Evolutionary conservation across 2,797 vertebrate genomes (phyloP).

Genomic region (Lutjanus argentimaculatus): DNA sequence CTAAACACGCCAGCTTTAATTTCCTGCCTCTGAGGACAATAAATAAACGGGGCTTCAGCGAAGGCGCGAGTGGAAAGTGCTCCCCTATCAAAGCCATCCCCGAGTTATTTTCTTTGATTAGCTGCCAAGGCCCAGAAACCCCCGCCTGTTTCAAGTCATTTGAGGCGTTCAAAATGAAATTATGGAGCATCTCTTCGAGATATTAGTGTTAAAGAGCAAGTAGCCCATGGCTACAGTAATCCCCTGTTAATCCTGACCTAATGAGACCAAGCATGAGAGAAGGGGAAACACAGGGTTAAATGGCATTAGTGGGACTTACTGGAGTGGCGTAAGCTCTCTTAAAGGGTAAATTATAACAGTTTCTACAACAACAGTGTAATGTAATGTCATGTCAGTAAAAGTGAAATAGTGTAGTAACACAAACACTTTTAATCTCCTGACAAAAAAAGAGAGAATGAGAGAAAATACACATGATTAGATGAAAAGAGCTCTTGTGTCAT

Average conservation of each 20-base stretch:
- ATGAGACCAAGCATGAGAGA: conserved; percentile 76
- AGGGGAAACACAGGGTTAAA: conserved; percentile 76
- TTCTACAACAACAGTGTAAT: conserved; percentile 29
- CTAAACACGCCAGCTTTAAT: conserved; percentile 81
- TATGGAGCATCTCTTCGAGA: conserved; percentile 78
- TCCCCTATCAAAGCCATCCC: conserved; percentile 77
- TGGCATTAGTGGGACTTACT: conserved; percentile 68
- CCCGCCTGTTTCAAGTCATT: conserved; percentile 79
- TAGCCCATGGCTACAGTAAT: conserved; percentile 81
- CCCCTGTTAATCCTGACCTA: conserved; percentile 84
- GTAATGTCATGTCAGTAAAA: conserved; percentile 23
- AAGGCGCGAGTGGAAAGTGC: conserved; percentile 72
- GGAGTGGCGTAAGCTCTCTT: conserved; percentile 46
- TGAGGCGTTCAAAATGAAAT: conserved; percentile 83
- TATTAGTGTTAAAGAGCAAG: conserved; percentile 82
- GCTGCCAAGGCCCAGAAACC: conserved; percentile 80
- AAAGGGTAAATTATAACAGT: conserved; percentile 57
- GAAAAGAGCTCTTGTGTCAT: conserved; percentile 12
- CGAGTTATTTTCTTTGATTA: conserved; percentile 85
- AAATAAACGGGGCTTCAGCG: conserved; percentile 79
- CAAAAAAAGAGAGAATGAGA: neutral
- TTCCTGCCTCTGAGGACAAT: conserved; percentile 79
- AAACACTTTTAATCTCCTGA: conserved; percentile 28
- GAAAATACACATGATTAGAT: conserved; percentile 15
- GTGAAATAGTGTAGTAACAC: conserved; percentile 3